Evolutionary conservation across 2,888 invertebrate species (phyloP), one percentile per base, ranked within the genome.

Genomic region (Dyspetes luteomarginatus): DNA sequence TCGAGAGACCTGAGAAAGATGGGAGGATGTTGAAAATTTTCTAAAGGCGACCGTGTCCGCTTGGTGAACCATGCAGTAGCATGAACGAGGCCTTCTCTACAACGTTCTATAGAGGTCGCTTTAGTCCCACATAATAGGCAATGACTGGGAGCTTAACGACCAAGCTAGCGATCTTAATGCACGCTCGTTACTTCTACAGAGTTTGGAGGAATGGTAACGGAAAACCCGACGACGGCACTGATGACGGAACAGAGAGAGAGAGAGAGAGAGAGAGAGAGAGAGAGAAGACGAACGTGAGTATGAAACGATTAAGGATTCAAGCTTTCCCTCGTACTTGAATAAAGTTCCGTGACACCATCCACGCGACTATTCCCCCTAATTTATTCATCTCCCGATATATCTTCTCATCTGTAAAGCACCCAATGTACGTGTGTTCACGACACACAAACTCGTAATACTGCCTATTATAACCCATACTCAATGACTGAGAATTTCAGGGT

Each of bases 121-220:
- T 60, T 36, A 72, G 48, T 56, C 64, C 76, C 36, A 78, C 83
- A 87, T 87, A 88, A 88, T 89, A 86, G 85, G 84, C 86, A 78
- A 78, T 75, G 60, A 72, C 72, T 84, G 84, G 83, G 84, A 84
- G 79, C 87, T 88, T 87, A 88, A 89, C 87, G 89, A 89, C 87
- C 86, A 83, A 71, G 84, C 86, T 83, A 84, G 86, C 86, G 86
- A 89, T 88, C 86, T 87, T 88, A 88, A 88, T 88, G 88, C 86
- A 82, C 78, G 86, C 84, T 87, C 89, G 86, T 88, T 89, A 88
- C 85, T 86, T 84, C 84, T 69, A 79, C 82, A 79, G 81, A 83
- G 72, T 74, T 78, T 82, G 76, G 78, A 79, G 55, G 26, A 65
- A 68, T 41, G 60, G 69, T 36, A 56, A 80, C 41, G 55, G 69